These are phyloP conservation scores for Sipha maydis DNA, from an alignment of 2,888 invertebrate species.

Conservation along the genomic window DNA sequence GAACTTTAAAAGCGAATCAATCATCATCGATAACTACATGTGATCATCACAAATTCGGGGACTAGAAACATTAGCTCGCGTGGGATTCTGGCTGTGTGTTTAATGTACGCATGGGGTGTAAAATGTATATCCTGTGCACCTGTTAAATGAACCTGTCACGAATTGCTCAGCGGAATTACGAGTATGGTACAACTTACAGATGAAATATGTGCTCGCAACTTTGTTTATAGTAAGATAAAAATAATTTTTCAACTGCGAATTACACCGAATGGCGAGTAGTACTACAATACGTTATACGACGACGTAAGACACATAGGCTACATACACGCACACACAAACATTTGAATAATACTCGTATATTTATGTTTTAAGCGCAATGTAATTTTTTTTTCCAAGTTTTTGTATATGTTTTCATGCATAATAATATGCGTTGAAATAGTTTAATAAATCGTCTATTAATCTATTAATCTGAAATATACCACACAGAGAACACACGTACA, in stretches of 20 bases:
- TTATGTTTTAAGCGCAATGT: no score
- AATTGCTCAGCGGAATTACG: constrained; percentile 50
- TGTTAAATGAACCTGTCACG: constrained; percentile 56
- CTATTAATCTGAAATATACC: no score
- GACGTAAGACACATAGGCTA: no score
- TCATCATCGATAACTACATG: constrained; percentile 44
- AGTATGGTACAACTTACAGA: background rate
- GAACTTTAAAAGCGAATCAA: constrained; percentile 53
- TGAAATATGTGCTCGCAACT: constrained; percentile 23
- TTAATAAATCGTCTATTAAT: no score
- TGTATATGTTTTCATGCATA: no score
- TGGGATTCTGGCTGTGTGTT: constrained; percentile 34
- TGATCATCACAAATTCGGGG: constrained; percentile 14
- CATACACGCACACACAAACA: no score
- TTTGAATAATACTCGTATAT: no score
- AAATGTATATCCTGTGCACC: constrained; percentile 49
- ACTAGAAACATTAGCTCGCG: constrained; percentile 29
- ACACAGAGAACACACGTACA: no score
- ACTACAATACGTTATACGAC: background rate
- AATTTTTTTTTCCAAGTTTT: no score
- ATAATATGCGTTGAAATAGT: no score
- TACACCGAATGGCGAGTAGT: background rate
- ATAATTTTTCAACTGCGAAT: background rate
- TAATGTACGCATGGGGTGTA: background rate
- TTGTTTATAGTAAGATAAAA: constrained; percentile 21